These are phyloP conservation scores for Oceanites oceanicus DNA, from an alignment of 2,113 vertebrate species.

Conservation along the genomic window DNA sequence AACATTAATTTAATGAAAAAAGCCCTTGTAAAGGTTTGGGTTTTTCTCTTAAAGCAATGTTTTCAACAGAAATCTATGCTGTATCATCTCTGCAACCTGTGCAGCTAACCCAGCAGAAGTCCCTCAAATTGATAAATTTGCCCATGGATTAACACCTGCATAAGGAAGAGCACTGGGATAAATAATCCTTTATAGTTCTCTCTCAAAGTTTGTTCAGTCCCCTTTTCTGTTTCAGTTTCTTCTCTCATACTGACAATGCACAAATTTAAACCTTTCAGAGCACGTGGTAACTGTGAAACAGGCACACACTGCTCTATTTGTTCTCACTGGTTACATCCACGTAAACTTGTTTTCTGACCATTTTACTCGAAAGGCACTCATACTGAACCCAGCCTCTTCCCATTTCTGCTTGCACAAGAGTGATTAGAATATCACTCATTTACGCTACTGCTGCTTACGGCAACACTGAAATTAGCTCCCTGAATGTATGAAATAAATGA, in stretches of 20 bases:
- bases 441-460: neutral
- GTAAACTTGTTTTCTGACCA: neutral
- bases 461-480: neutral
- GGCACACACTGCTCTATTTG: neutral
- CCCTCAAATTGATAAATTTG: neutral
- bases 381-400: neutral
- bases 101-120: neutral
- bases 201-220: neutral
- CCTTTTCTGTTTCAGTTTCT: neutral
- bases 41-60: neutral
- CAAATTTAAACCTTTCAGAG: neutral
- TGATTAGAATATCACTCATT: neutral
- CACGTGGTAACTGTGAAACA: neutral
- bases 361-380: neutral
- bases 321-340: neutral
- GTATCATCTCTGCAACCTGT: neutral
- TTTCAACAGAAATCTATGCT: neutral
- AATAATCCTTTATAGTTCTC: neutral
- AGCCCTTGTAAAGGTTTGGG: neutral
- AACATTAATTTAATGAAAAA: neutral
- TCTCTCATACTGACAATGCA: neutral
- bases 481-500: neutral
- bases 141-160: neutral
- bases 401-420: neutral
- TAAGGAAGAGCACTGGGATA: neutral